A percentile compares a stretch with the other conserved stretches of the same genome.
phyloP scores from a whole-genome alignment of 1,140 invertebrate species.

The Acromyrmex echinatior region DNA sequence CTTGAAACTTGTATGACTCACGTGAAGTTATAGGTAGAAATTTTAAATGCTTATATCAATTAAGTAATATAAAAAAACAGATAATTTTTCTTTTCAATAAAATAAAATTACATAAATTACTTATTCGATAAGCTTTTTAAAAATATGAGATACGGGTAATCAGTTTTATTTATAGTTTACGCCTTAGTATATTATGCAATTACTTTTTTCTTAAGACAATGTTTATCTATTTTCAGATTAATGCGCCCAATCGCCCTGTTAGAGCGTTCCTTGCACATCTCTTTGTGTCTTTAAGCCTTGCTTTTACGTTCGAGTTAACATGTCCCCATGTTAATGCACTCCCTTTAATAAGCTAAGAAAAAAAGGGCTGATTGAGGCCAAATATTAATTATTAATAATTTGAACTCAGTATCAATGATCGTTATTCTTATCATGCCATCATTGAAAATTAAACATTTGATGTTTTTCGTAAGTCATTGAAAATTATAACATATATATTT shows the following conservation, averaged over 20 bases:
- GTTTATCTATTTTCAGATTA: constrained; percentile 56
- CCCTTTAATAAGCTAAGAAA: constrained; percentile 39
- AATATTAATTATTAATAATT: constrained; percentile 61
- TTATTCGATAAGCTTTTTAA: not conserved
- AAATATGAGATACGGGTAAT: not conserved
- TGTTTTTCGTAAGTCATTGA: not conserved
- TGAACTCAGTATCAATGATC: constrained; percentile 15
- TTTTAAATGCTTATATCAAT: not conserved
- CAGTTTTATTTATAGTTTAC: constrained; percentile 11
- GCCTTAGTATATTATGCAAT: constrained; percentile 18
- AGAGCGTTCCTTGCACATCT: constrained; percentile 39
- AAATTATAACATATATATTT: not conserved
- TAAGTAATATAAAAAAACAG: not conserved
- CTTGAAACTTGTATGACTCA: not conserved
- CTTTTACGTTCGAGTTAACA: constrained; percentile 56
- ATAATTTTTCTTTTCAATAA: not conserved
- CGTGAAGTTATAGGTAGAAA: not conserved
- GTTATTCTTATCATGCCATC: not conserved
- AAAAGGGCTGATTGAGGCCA: constrained; percentile 40
- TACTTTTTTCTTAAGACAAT: constrained; percentile 24
- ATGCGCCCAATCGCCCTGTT: constrained; percentile 44
- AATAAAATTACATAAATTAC: not conserved
- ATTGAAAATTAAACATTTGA: not conserved
- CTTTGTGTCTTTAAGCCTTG: constrained; percentile 52
- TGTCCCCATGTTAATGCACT: constrained; percentile 25